These are phyloP conservation scores for Mycteria americana DNA, from an alignment of 2,797 vertebrate genomes.

Conservation along the genomic window DNA sequence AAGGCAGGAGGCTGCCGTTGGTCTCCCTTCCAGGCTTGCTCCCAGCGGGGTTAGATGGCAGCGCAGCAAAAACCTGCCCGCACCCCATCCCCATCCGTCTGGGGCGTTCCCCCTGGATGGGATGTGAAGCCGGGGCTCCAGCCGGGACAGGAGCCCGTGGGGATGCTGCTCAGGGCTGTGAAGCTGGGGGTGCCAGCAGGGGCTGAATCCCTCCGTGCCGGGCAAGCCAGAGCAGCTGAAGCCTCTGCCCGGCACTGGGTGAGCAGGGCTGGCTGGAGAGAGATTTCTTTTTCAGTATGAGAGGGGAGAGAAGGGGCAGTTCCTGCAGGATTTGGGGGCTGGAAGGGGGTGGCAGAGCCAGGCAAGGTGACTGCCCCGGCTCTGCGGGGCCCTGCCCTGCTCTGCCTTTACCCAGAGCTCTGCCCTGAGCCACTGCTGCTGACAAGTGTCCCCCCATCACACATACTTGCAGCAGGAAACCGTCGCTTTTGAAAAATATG, in stretches of 20 bases:
- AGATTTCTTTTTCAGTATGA: background rate
- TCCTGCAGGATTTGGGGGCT: background rate
- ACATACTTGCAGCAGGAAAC: background rate
- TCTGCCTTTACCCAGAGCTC: background rate
- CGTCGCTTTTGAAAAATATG: background rate
- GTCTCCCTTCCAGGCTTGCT: background rate
- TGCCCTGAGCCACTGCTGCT: background rate
- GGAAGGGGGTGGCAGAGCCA: background rate
- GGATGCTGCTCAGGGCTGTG: background rate
- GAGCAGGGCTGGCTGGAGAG: background rate
- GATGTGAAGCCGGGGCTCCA: background rate
- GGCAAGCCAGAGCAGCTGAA: background rate
- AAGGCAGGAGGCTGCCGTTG: background rate
- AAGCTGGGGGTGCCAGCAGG: background rate
- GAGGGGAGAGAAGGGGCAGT: background rate
- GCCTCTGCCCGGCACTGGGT: background rate
- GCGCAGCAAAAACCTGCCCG: background rate
- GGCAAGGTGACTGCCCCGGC: background rate
- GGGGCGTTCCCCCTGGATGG: background rate
- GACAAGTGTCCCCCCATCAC: accelerated
- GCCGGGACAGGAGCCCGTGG: background rate
- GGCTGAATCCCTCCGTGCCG: background rate
- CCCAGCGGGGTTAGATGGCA: background rate
- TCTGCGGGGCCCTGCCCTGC: accelerated
- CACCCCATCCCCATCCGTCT: accelerated